Evolutionary conservation across 1,140 invertebrate genomes (phyloP), one percentile per base, ranked within the genome.

Genomic region (Penaeus vannamei): DNA sequence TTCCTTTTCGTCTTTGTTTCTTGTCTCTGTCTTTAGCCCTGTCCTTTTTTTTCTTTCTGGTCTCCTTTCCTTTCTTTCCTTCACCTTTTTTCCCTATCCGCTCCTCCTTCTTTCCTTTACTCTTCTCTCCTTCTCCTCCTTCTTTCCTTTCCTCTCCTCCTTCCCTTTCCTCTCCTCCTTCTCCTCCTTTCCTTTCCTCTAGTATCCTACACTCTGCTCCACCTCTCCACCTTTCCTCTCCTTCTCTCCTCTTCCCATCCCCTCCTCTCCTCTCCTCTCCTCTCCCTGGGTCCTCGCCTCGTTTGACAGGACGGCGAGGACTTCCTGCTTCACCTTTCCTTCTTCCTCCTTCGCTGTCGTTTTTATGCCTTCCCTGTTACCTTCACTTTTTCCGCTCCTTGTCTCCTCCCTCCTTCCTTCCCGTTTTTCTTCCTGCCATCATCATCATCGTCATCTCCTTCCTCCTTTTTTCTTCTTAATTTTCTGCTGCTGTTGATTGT

Each of bases 21-120:
- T 22, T 17, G 1, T 19, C 32, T n/a, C n/a, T n/a, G n/a, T n/a
- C 26, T 7, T 26, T 7, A 1, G 14, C 60, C 81, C 60, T 29
- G 42, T 82, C 53, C 53, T 19, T 82, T n/a, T 46, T n/a, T 46
- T 53, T 60, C 36, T 46, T 29, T 62, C 60, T 62, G 10, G 29
- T 22, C 62, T 1, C 32, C 81, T 83, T 59, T 26, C 29, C 19
- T 46, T 79, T 7, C 23, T 26, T 7, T 17, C 36, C 22, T 8
- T 3, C 22, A 26, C 0, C 7, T 79, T 79, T 36, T 4, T 22
- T 7, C 2, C 19, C 59, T 29, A 10, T 59, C 29, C 22, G 53
- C 81, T 83, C 59, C 59, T 26, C 61, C 81, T 82, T 59, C 59
- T 26, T 82, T 42, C 59, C 80, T 32, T 46, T 26, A n/a, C 61